phyloP scores from a whole-genome alignment of 2,888 invertebrate genomes.

The Catocala fraxini region DNA sequence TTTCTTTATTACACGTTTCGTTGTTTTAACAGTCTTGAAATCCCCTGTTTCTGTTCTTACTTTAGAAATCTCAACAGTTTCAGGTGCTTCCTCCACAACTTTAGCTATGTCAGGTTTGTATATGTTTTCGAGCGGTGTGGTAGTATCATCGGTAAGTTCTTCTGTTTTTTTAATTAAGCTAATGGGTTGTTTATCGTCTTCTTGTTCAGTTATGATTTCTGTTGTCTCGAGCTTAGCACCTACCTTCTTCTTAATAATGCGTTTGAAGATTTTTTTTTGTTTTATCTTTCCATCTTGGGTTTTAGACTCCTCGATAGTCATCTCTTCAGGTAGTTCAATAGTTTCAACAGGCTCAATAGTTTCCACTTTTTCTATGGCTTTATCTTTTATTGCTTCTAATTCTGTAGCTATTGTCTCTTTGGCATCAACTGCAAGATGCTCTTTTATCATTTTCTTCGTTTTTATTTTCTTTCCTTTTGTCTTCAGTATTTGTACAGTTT shows the following conservation, averaged over 20 bases:
- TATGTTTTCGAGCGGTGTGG: slow-evolving; percentile 7
- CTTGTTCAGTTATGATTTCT: slow-evolving; percentile 42
- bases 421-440: too few relatives aligned
- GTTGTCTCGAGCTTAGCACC: slow-evolving; percentile 56
- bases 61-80: slow-evolving; percentile 13
- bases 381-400: too few relatives aligned
- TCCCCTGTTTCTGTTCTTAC: slow-evolving; percentile 17
- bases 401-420: too few relatives aligned
- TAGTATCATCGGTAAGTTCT: slow-evolving; percentile 9
- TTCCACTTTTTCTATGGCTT: too few relatives aligned
- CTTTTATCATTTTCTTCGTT: too few relatives aligned
- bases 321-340: slow-evolving; percentile 52
- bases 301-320: slow-evolving; percentile 65
- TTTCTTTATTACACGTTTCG: slow-evolving; percentile 29
- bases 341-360: slow-evolving; percentile 10
- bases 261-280: slow-evolving; percentile 54
- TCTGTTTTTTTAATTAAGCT: slow-evolving; percentile 17
- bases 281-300: slow-evolving; percentile 49
- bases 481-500: slow-evolving; percentile 18
- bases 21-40: slow-evolving; percentile 13
- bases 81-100: slow-evolving; percentile 15
- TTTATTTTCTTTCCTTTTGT: not conserved
- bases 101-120: slow-evolving; percentile 2
- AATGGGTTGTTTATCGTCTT: slow-evolving; percentile 18
- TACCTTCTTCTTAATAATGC: slow-evolving; percentile 57